Evolutionary conservation across 1,140 invertebrate genomes (phyloP), one percentile per base, ranked within the genome.

Genomic region (Macrobrachium nipponense): DNA sequence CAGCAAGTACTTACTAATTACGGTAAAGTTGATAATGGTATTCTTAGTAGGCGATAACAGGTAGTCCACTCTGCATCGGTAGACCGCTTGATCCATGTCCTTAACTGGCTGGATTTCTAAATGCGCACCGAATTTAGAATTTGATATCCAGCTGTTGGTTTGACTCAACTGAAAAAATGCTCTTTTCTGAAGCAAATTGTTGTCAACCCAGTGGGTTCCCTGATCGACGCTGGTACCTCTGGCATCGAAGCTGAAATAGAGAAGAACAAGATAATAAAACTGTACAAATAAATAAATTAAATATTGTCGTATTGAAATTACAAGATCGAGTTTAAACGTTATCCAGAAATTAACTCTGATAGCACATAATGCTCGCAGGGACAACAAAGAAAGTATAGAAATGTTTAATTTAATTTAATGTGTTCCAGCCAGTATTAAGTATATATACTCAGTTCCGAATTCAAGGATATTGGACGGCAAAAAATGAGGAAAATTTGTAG

Each of bases 1-100:
- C 8, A 62, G 43, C 51, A n/a, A 36, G 12, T 68, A 89, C 90
- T 90, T 89, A 92, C 91, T 90, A 58, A 92, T 91, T 36, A 92
- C 90, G 77, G 90, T 90, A n/a, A 92, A 88, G 18, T 89, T 90
- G 68, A 91, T 89, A 59, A 91, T 89, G 58, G 89, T 90, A 88
- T 92, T 92, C 59, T 90, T 90, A 15, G 91, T 91, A 15, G 91
- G 91, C 0, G 90, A 90, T 73, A 90, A 90, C n/a, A 89, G 89
- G 80, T 91, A 92, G 86, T 92, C 91, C 12, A 92, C 91, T 79
- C 91, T 86, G 82, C 91, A 92, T 43, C 91, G 86, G 87, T 91
- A 91, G 43, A 90, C 89, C n/a, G 62, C 82, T 43, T 85, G 62
- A 62, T 85, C 82, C 5, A 64, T 60, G 75, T 85, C 82, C 76